These are phyloP conservation scores for Zaprionus gabonicus DNA, from an alignment of 1,140 invertebrate species.

Conservation along the genomic window DNA sequence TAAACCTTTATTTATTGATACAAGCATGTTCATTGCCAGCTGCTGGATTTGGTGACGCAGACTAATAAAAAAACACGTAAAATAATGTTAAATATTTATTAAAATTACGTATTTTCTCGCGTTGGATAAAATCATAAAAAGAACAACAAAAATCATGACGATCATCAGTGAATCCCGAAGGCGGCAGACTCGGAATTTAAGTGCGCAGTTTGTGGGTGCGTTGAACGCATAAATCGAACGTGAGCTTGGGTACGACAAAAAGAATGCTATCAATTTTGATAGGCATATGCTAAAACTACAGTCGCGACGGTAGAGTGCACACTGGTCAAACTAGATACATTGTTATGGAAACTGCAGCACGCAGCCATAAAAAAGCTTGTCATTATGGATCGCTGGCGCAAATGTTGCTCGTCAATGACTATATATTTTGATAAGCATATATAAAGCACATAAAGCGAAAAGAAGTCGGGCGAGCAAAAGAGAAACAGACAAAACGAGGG, in stretches of 20 bases:
- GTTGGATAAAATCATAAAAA: constrained; percentile 57
- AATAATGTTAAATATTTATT: constrained; percentile 7
- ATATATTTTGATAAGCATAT: constrained; percentile 70
- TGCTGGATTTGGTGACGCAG: background rate
- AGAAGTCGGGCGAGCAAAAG: background rate
- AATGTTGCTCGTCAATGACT: constrained; percentile 53
- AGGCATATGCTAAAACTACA: constrained; percentile 60
- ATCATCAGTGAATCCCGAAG: constrained; percentile 14
- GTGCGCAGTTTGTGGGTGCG: constrained; percentile 48
- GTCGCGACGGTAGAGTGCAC: background rate
- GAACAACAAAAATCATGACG: background rate
- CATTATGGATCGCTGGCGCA: constrained; percentile 51
- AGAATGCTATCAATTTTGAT: constrained; percentile 65
- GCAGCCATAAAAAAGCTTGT: constrained; percentile 43
- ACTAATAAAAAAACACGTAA: background rate
- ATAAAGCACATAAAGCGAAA: constrained; percentile 9
- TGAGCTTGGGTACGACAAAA: constrained; percentile 4
- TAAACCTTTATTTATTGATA: background rate
- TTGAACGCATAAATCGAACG: constrained; percentile 49
- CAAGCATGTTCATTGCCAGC: background rate
- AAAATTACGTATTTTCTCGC: background rate
- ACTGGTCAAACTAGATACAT: constrained; percentile 35
- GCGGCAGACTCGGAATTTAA: constrained; percentile 29
- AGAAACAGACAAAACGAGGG: background rate
- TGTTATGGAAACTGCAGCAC: constrained; percentile 14